Percentiles rank a stretch among this genome's conserved stretches.
These are phyloP conservation scores for Lerema accius DNA, from an alignment of 1,140 invertebrate genomes.

Conservation along the genomic window DNA sequence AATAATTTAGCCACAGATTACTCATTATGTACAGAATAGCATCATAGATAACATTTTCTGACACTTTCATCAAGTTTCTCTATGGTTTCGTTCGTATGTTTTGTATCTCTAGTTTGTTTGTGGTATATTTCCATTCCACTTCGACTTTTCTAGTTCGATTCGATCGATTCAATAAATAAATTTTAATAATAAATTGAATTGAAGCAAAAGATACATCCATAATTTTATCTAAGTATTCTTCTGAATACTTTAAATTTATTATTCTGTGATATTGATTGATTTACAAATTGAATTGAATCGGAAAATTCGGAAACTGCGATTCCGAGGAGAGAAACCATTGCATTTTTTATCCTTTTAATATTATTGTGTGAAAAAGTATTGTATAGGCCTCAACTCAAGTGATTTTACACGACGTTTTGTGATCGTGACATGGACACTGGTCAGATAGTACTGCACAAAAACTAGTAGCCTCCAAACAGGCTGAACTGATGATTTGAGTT, in stretches of 20 bases:
- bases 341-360: neutral
- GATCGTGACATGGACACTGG: neutral
- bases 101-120: neutral
- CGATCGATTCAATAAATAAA: conserved; percentile 5
- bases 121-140: neutral
- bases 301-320: neutral
- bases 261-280: neutral
- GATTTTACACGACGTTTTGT: neutral
- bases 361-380: neutral
- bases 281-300: neutral
- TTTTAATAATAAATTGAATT: conserved; percentile 14
- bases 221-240: neutral
- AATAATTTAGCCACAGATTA: too few relatives aligned
- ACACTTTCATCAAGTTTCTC: too few relatives aligned
- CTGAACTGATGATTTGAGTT: conserved; percentile 11
- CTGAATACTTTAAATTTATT: too few relatives aligned
- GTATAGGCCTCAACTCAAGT: neutral
- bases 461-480: conserved; percentile 1
- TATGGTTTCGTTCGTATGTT: neutral
- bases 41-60: too few relatives aligned
- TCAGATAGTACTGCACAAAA: neutral
- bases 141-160: neutral
- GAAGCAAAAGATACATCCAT: conserved; percentile 7
- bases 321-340: neutral
- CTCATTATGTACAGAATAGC: too few relatives aligned